phyloP scores from a whole-genome alignment of 2,113 vertebrate genomes.

The Okapia johnstoni region DNA sequence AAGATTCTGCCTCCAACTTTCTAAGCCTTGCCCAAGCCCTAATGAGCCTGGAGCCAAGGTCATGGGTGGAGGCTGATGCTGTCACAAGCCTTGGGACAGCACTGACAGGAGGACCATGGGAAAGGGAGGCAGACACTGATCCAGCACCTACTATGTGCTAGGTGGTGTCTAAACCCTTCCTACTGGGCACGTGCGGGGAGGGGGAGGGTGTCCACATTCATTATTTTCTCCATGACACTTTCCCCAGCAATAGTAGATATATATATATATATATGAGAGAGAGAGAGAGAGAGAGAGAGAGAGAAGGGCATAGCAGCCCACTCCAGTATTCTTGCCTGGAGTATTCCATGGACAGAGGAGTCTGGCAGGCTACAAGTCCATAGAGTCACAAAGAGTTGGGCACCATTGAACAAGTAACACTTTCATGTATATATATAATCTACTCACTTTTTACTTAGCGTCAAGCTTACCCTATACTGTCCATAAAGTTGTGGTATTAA shows the following conservation, averaged over 20 bases:
- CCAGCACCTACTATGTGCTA: not conserved
- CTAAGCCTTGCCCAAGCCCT: not conserved
- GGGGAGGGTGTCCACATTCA: rapidly evolving
- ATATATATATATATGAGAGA: not conserved
- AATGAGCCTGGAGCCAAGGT: not conserved
- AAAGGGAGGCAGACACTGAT: not conserved
- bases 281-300: not conserved
- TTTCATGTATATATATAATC: not conserved
- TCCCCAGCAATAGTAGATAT: not conserved
- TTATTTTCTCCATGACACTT: not conserved
- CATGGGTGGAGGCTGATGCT: not conserved
- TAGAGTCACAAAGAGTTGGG: not conserved
- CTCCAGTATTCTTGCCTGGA: not conserved
- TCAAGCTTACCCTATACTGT: not conserved
- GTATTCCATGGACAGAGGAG: not conserved
- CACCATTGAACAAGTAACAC: not conserved
- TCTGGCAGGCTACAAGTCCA: not conserved
- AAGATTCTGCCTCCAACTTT: not conserved
- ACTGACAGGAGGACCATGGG: not conserved
- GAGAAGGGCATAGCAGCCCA: not conserved
- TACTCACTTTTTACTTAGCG: not conserved
- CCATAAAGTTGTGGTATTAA: not conserved
- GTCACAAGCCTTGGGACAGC: not conserved
- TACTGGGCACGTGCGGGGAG: rapidly evolving
- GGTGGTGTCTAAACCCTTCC: not conserved